Base-by-base conservation (phyloP, 2,113 vertebrate species). In the Dicerorhinus sumatrensis region DNA sequence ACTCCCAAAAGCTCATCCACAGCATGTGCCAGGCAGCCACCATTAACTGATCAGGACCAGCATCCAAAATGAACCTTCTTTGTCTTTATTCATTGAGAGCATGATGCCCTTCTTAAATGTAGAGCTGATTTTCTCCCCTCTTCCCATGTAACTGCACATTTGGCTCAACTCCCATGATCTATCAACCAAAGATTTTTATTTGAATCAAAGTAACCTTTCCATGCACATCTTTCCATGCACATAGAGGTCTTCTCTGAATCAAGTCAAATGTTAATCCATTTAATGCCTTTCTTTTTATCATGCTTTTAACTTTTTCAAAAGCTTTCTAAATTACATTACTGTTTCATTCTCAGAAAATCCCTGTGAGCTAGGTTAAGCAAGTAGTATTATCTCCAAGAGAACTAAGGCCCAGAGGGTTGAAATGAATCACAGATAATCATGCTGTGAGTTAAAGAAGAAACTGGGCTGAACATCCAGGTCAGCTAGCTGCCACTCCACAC, bases 281-380 rank as follows among this genome's bases (percentile, higher is more conserved):
- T 92, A 94, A 92, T 91, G 51, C 76, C 48, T 95, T 90, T 94
- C 93, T 97, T 95, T 95, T 97, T 92, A 95, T 60, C n/a, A 10
- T 91, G 81, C 84, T 97, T 97, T 97, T 93, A 96, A 93, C 89
- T 93, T 96, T 95, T 93, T 92, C 31, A 12, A 97, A 96, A 94
- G 75, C 90, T 88, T 96, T 95, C 58, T 92, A 95, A 97, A 95
- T 97, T 90, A 82, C 54, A 97, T 88, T 80, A 65, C 51, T 88
- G 67, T 92, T 87, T 90, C 84, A 95, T 60, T 92, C 85, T 81
- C 88, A 81, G 87, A 92, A 97, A 98, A 94, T 91, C 84, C 65
- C 88, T 77, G 18, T 16, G 81, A 96, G 65, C 65, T 72, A 76
- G 14, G 91, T 69, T 94, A 96, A 95, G 80, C 88, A 92, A 97